Conservation (phyloP, 2,888 invertebrate species). For the Melikaiella ostensackeni region DNA sequence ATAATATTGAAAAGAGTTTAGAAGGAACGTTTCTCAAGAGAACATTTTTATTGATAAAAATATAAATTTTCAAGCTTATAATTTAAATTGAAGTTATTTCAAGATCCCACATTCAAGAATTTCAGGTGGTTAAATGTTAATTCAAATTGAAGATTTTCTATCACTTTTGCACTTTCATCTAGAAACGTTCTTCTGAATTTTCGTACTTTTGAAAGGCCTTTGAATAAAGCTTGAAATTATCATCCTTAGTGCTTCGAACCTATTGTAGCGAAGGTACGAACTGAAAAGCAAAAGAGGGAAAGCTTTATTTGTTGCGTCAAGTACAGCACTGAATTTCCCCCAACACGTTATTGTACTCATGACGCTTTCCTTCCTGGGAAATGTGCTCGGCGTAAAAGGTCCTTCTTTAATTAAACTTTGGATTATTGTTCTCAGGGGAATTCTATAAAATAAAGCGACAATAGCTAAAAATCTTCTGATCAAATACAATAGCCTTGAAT, state of each 20-base stretch:
- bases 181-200: conserved; percentile 28
- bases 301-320: conserved; percentile 37
- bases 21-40: too few species aligned
- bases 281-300: conserved; percentile 33
- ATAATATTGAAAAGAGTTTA: too few species aligned
- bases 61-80: neutral
- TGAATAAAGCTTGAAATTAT: conserved; percentile 26
- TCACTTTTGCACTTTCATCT: neutral
- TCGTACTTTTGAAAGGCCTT: conserved; percentile 22
- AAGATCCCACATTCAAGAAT: neutral
- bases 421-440: neutral
- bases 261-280: conserved; percentile 22
- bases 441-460: neutral
- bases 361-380: conserved; percentile 20
- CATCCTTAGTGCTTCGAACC: conserved; percentile 13
- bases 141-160: neutral
- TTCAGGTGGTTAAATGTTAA: too few species aligned
- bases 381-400: conserved; percentile 19
- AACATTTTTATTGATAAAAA: too few species aligned
- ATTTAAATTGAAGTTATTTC: neutral
- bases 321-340: conserved; percentile 29
- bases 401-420: conserved; percentile 24
- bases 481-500: neutral
- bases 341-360: conserved; percentile 26
- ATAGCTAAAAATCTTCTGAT: neutral